Evolutionary conservation across 2,888 invertebrate genomes (phyloP), one percentile per base, ranked within the genome.

Genomic region (Diaphora mendica): DNA sequence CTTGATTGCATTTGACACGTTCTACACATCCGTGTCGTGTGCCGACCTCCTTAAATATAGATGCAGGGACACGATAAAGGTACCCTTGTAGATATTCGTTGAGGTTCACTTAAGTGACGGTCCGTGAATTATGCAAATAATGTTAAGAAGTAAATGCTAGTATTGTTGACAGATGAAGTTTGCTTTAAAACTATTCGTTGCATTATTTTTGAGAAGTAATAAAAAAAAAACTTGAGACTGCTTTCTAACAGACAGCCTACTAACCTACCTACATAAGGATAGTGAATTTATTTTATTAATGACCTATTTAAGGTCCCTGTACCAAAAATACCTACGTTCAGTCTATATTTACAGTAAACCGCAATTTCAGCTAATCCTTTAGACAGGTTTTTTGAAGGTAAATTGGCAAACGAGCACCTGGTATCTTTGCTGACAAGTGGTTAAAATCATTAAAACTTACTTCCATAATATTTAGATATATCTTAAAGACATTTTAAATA

Each of bases 1-100:
- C 86, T 76, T 92, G 88, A 92, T 92, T 92, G 90, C 91, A 88
- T 91, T 91, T 90, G 88, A 91, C 91, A 89, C 90, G 87, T 88
- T 84, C 80, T 74, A 78, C 77, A 77, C 77, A 74, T 75, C 76
- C 70, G 70, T 69, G 33, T 7, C 77, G 75, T 80, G 78, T 78
- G 81, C 73, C 72, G 30, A 67, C 59, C 66, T 75, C 77, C 79
- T 79, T 76, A 77, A 82, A 82, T 79, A 80, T 78, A 71, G 62
- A 78, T 76, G 69, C 64, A 70, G 55, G 71, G 39, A 55, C 30
- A 51, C 70, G 70, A 30, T 59, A 59, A 17, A 15, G 33, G 4
- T 35, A 35, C 35, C 30, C 17, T 30, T 30, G 8, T 62, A 62
- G 71, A 15, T 23, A 51, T 62, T 26, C n/a, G 62, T n/a, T 20